These are phyloP conservation scores for Sakesphorus luctuosus DNA, from an alignment of 2,113 vertebrate species.

Conservation along the genomic window DNA sequence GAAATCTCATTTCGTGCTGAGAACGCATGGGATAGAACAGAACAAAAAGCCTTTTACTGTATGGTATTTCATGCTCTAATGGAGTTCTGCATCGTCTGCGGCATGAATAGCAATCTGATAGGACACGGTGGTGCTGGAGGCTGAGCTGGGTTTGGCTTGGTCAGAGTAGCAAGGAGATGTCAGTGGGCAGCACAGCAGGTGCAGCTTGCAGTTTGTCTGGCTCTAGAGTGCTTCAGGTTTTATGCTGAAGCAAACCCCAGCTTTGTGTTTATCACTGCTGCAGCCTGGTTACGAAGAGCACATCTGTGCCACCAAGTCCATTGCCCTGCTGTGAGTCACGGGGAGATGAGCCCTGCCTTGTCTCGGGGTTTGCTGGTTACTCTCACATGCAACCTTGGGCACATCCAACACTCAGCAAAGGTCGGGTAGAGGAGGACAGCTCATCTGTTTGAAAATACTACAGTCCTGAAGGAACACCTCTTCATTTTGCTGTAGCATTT, in stretches of 20 bases:
- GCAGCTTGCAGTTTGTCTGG: background rate
- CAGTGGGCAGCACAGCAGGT: background rate
- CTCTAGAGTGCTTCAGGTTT: background rate
- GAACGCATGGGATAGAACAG: background rate
- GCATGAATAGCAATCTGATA: background rate
- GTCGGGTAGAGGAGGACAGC: background rate
- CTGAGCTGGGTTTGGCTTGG: background rate
- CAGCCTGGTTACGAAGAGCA: background rate
- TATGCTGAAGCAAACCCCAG: background rate
- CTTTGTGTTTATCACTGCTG: background rate
- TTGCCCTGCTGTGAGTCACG: background rate
- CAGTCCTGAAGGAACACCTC: background rate
- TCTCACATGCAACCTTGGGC: background rate
- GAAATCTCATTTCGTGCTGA: constrained; percentile 8
- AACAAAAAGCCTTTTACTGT: constrained; percentile 26
- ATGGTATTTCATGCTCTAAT: background rate
- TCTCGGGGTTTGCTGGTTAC: background rate
- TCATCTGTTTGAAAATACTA: background rate
- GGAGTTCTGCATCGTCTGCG: background rate
- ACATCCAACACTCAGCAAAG: background rate
- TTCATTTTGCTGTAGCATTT: background rate
- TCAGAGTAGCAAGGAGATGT: background rate
- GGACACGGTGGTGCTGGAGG: background rate
- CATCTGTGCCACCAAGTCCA: background rate
- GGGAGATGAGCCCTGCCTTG: background rate